phyloP scores from a whole-genome alignment of 1,140 invertebrate genomes.

The Stegodyphus dumicola region DNA sequence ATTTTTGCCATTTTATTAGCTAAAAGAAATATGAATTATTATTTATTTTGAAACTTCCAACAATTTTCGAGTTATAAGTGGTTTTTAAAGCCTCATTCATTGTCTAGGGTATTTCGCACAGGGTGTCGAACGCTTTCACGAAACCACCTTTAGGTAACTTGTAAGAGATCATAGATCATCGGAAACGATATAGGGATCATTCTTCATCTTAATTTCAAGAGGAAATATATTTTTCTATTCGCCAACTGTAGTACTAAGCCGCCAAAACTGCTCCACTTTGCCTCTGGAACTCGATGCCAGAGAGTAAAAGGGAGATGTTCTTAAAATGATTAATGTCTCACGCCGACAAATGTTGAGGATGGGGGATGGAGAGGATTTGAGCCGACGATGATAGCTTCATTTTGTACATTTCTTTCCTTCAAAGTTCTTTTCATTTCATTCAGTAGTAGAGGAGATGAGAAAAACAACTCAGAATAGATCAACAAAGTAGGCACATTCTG shows the following conservation, averaged over 20 bases:
- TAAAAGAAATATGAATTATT: too few relatives aligned
- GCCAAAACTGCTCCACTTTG: slow-evolving; percentile 36
- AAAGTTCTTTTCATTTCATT: slow-evolving; percentile 28
- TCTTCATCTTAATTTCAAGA: too few relatives aligned
- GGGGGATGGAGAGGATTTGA: slow-evolving; percentile 23
- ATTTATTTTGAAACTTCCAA: too few relatives aligned
- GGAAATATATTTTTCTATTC: background rate
- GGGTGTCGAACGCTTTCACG: too few relatives aligned
- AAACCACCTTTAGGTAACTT: too few relatives aligned
- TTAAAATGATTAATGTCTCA: slow-evolving; percentile 56
- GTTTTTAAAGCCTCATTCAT: too few relatives aligned
- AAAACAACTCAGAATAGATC: background rate
- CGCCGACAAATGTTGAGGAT: slow-evolving; percentile 43
- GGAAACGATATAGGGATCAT: too few relatives aligned
- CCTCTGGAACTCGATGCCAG: slow-evolving; percentile 30
- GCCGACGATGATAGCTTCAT: slow-evolving; percentile 34
- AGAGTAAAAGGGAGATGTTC: slow-evolving; percentile 48
- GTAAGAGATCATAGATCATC: too few relatives aligned
- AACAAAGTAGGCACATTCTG: background rate
- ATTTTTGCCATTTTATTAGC: too few relatives aligned
- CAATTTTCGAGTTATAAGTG: too few relatives aligned
- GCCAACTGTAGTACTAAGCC: slow-evolving; percentile 40
- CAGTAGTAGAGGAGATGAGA: background rate
- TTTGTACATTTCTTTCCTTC: slow-evolving; percentile 27
- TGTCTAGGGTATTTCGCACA: too few relatives aligned